phyloP scores from a whole-genome alignment of 2,888 invertebrate species.

The Cheilosia urbana region DNA sequence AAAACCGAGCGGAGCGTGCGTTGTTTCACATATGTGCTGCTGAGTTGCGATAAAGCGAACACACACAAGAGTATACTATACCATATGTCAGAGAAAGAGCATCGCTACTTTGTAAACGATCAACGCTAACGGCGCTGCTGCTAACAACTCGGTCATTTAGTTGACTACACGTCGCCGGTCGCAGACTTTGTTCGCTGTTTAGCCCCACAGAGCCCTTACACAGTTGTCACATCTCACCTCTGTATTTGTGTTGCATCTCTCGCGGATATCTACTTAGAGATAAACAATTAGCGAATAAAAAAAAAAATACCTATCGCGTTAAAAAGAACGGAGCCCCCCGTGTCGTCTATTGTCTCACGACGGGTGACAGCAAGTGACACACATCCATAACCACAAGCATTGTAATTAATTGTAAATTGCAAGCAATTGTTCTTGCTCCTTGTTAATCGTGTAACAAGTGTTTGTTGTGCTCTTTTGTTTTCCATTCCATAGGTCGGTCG shows the following conservation, averaged over 20 bases:
- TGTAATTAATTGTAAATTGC: conserved; percentile 50
- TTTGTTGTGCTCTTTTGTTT: conserved; percentile 41
- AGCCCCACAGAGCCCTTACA: conserved; percentile 15
- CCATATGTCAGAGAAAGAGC: conserved; percentile 20
- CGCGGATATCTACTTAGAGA: background rate
- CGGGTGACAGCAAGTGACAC: conserved; percentile 25
- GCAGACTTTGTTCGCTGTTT: conserved; percentile 12
- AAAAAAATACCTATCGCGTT: too few relatives aligned
- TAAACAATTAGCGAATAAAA: background rate
- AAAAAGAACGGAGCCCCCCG: background rate
- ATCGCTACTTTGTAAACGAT: conserved; percentile 31
- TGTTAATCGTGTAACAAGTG: conserved; percentile 72
- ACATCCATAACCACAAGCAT: conserved; percentile 14
- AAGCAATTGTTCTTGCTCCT: conserved; percentile 30
- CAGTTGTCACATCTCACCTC: conserved; percentile 6
- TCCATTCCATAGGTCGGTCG: background rate
- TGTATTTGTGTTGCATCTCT: background rate
- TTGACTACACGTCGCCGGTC: conserved; percentile 20
- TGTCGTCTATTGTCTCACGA: conserved; percentile 33
- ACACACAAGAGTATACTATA: background rate
- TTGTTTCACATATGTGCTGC: background rate
- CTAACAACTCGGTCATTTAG: conserved; percentile 38
- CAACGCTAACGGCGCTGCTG: conserved; percentile 31
- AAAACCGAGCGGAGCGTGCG: background rate
- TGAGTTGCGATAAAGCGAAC: background rate